A percentile compares a stretch with the other conserved stretches of the same genome.
Conservation (phyloP, 2,888 invertebrate species). For the Sturmia bella region DNA sequence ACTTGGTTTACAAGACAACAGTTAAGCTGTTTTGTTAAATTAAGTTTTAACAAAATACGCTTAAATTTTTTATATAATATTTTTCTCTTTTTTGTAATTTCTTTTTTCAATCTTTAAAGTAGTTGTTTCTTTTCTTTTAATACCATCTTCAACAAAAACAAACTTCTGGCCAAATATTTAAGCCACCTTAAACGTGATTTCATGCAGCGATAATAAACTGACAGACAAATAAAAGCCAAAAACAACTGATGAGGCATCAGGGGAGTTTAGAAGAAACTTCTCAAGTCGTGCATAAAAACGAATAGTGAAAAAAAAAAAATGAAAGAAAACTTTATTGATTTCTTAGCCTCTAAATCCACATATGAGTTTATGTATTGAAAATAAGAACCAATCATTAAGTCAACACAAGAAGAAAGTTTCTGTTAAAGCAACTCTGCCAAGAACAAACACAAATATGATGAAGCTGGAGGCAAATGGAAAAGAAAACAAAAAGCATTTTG, state of each 20-base stretch:
- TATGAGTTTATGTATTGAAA: slow-evolving; percentile 21
- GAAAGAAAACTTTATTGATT: slow-evolving; percentile 40
- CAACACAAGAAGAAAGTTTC: slow-evolving; percentile 46
- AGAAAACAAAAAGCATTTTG: background rate
- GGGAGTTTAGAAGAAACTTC: background rate
- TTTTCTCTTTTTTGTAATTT: background rate
- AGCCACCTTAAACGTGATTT: slow-evolving; percentile 51
- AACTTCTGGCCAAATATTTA: background rate
- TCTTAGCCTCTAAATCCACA: slow-evolving; percentile 30
- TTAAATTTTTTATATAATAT: background rate
- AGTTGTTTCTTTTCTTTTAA: background rate
- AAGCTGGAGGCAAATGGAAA: slow-evolving; percentile 14
- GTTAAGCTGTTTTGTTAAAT: no score
- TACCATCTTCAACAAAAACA: background rate
- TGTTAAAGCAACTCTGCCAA: slow-evolving; percentile 7
- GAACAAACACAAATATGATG: slow-evolving; percentile 8
- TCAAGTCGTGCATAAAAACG: background rate
- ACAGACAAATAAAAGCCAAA: background rate
- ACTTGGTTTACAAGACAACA: no score
- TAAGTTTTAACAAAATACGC: background rate
- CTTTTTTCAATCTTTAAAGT: background rate
- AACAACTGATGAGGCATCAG: background rate
- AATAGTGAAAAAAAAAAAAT: background rate
- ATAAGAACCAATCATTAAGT: slow-evolving; percentile 43
- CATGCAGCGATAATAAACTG: slow-evolving; percentile 55